These are phyloP conservation scores for Sarcophaga bullata DNA, from an alignment of 1,140 invertebrate species.

Conservation along the genomic window DNA sequence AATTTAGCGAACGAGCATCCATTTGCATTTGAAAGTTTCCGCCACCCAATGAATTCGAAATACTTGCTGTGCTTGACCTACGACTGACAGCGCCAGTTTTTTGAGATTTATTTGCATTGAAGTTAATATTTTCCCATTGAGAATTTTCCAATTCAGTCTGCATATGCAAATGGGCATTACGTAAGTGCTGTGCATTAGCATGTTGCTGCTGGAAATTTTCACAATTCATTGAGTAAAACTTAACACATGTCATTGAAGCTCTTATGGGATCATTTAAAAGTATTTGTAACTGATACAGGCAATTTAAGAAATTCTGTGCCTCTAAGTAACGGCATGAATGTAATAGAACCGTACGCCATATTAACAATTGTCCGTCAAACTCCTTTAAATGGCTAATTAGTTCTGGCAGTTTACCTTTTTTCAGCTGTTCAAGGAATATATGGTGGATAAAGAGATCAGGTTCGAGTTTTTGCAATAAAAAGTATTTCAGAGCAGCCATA, in stretches of 20 bases:
- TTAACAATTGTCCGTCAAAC: slow-evolving; percentile 71
- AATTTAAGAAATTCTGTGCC: slow-evolving; percentile 71
- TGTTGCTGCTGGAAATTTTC: slow-evolving; percentile 70
- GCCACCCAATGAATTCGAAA: slow-evolving; percentile 46
- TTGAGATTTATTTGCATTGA: slow-evolving; percentile 49
- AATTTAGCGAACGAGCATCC: slow-evolving; percentile 74
- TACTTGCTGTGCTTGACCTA: slow-evolving; percentile 51
- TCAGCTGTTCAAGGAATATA: slow-evolving; percentile 75
- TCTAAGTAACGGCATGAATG: slow-evolving; percentile 75
- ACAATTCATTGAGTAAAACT: slow-evolving; percentile 72
- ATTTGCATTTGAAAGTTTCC: slow-evolving; percentile 72
- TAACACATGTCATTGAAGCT: slow-evolving; percentile 79
- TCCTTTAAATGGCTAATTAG: slow-evolving; percentile 71
- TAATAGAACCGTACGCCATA: slow-evolving; percentile 76
- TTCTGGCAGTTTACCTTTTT: slow-evolving; percentile 70
- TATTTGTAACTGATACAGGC: slow-evolving; percentile 76
- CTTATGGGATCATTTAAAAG: slow-evolving; percentile 76
- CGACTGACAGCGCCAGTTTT: slow-evolving; percentile 46
- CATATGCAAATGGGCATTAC: slow-evolving; percentile 73
- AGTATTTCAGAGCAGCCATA: slow-evolving; percentile 71
- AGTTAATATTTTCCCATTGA: slow-evolving; percentile 61
- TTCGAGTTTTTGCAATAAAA: slow-evolving; percentile 73
- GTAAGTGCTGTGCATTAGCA: slow-evolving; percentile 68
- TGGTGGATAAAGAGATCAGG: slow-evolving; percentile 76
- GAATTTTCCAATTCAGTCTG: slow-evolving; percentile 63